Evolutionary conservation across 2,113 vertebrate genomes (phyloP), one percentile per base, ranked within the genome.

Genomic region (Corythornis vintsioides): DNA sequence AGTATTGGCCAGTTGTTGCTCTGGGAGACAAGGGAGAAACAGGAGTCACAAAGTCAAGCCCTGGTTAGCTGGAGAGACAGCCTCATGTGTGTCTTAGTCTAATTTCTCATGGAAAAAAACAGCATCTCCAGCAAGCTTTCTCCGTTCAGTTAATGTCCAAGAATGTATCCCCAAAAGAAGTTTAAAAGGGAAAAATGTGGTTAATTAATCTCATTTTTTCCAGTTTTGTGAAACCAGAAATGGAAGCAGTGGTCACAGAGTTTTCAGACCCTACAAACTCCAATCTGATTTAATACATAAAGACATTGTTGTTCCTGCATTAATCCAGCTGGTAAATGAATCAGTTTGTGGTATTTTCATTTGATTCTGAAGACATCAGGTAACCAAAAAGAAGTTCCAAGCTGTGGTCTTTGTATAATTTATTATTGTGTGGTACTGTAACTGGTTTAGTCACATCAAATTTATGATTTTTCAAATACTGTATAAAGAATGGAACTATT

Each of bases 131-230:
- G 40, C 26, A 45, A 74, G 64, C 56, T 81, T 90, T 43, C 80
- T 91, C 50, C 42, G 10, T 65, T 73, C 69, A 73, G 31, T 50
- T 82, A 14, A 73, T 79, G 92, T 92, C 74, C 71, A 80, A 76
- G 66, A 82, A 75, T 43, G 17, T 42, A 55, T 84, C 66, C 71
- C 82, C 71, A 89, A 87, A 87, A 61, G 22, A 80, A 89, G 33
- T 55, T 94, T 89, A 42, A 77, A 87, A 73, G n/a, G 71, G 42
- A 82, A 84, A 87, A 92, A 25, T 42, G 35, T 65, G 15, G 70
- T 86, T 90, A 89, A 87, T 93, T 79, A 84, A 66, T 63, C 66
- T 89, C 3, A 4, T 17, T 59, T 82, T 90, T 94, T 87, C 71
- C 84, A 90, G 55, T 67, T 85, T 94, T 55, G 53, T 78, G 55